These are phyloP conservation scores for Hystrix cristata DNA, from an alignment of 2,113 vertebrate genomes.

Conservation along the genomic window DNA sequence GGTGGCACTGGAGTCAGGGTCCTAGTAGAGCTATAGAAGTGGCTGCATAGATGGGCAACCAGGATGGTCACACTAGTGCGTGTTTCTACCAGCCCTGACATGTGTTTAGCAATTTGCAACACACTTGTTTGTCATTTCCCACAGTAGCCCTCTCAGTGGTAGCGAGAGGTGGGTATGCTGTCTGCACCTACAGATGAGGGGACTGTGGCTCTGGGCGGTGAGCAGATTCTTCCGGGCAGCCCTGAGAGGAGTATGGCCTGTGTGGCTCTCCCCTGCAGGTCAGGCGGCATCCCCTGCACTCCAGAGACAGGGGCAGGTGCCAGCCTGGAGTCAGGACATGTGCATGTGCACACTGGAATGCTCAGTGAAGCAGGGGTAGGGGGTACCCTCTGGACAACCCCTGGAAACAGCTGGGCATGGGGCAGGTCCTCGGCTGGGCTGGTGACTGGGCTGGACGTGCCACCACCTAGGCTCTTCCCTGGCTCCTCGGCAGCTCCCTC, in stretches of 20 bases:
- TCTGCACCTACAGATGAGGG: neutral
- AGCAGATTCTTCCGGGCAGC: neutral
- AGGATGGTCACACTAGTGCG: rapidly evolving
- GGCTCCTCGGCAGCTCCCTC: neutral
- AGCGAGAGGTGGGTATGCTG: rapidly evolving
- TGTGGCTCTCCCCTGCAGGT: neutral
- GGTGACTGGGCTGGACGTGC: neutral
- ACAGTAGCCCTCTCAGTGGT: neutral
- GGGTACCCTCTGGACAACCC: neutral
- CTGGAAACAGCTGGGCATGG: neutral
- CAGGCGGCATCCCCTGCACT: rapidly evolving
- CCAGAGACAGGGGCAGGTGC: neutral
- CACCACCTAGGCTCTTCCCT: neutral
- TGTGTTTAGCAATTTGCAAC: neutral
- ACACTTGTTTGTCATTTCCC: neutral
- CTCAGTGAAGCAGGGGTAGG: neutral
- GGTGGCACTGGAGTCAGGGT: neutral
- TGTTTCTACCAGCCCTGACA: neutral
- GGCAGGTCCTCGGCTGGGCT: neutral
- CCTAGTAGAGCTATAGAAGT: neutral
- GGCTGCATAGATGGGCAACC: neutral
- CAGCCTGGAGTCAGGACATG: neutral
- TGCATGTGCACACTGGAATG: too few relatives aligned
- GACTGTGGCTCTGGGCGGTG: neutral
- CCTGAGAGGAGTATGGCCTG: neutral